Base-by-base conservation (phyloP, 2,888 invertebrate genomes). In the Punctoribates punctum region DNA sequence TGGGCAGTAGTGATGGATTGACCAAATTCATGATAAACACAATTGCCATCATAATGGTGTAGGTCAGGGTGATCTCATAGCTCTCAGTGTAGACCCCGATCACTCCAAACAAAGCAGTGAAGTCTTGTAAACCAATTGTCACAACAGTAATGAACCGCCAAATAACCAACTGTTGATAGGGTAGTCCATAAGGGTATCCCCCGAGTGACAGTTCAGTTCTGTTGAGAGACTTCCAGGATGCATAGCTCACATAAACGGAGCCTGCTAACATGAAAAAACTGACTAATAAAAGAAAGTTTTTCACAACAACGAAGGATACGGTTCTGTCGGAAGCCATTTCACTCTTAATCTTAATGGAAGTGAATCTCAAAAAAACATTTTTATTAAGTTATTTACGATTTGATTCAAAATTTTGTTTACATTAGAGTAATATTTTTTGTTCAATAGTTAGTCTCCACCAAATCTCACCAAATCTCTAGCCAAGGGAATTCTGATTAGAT, bases 1-100 rank as follows among this genome's bases (percentile, higher is more conserved):
- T 70, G 11, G 70, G 46, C 42, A 38, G 13, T 1, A 70, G 17
- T 0, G 13, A 70, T 8, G 42, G 23, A 42, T 70, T 42, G 42
- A 46, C 42, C 42, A 70, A 23, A 42, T 70, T 70, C 42, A 70
- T 23, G 1, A 70, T 23, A 15, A 42, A 42, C 1, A 70, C 70
- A 23, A 38, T n/a, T n/a, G n/a, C 11, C n/a, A 20, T 70, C 23
- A 70, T 42, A 9, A 70, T 23, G 2, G 17, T 11, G 23, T 70
- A 70, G 11, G 70, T 70, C n/a, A 70, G 70, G 25, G 70, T 70
- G 23, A 70, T 20, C 23, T 70, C 70, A 70, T 70, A 70, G 23
- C 15, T 70, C 15, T 70, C 70, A 6, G 6, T 46, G 23, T 70
- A 70, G 20, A 23, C 46, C 9, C 70, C 70, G 20, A 46, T 25